Base-by-base conservation (phyloP, 2,113 vertebrate genomes). In the Spea bombifrons region DNA sequence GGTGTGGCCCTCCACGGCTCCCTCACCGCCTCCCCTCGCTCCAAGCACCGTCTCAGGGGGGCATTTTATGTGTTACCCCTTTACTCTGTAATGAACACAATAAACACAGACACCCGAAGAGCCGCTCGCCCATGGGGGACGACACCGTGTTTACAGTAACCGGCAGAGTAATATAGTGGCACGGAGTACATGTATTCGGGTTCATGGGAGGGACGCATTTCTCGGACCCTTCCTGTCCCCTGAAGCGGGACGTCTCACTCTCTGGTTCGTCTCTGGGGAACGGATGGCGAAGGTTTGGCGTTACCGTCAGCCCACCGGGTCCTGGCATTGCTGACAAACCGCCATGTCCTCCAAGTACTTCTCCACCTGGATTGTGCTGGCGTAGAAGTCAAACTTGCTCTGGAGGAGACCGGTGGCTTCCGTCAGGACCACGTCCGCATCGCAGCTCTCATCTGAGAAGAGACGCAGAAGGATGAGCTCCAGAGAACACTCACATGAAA, bases 291-390 rank as follows among this genome's bases (percentile, higher is more conserved):
- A 4, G 10, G 15, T 66, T 66, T 6, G 44, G 57, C 0, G 3
- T 0, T 3, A 67, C 12, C 17, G 70, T 95, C 87, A 96, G 85
- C 91, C 89, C 0, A 4, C 16, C 48, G 94, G 94, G 81, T 93
- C 92, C 83, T 91, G 93, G 87, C 96, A 97, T 83, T 88, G 92
- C 55, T 43, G 83, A 78, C 97, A 99, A 85, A 89, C 87, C 17
- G 85, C 90, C 91, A 93, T 94, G 83, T 94, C 95, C 0, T 95
- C 93, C 48, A 45, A 87, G 87, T 95, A 94, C 49, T 55, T 86
- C 82, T 99, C 97, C 7, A 98, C 94, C 88, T 99, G 97, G 82
- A 99, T 92, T 7, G 97, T 97, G 85, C 93, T 92, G 57, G 83
- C 92, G 85, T 90, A 81, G 81, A 99, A 96, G 75, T 94, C 94